A percentile compares a stretch with the other conserved stretches of the same genome.
Conservation (phyloP, 23 tunicate genomes). For the Trididemnum miniatum region DNA sequence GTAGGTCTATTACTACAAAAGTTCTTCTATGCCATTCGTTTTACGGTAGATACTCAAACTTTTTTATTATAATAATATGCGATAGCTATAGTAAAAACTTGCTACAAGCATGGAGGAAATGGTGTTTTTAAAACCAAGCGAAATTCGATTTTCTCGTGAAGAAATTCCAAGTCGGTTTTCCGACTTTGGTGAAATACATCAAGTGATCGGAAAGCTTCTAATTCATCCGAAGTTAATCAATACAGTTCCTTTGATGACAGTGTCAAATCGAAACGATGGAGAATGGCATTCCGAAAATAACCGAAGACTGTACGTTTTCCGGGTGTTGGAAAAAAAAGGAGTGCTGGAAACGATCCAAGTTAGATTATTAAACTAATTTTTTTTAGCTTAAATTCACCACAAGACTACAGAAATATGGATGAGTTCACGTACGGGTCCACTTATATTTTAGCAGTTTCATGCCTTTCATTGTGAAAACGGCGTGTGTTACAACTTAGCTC, state of each 20-base stretch:
- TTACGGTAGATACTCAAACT: no score
- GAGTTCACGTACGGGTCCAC: background rate
- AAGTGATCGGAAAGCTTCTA: constrained; percentile 15
- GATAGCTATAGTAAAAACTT: no score
- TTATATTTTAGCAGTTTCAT: background rate
- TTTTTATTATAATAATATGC: no score
- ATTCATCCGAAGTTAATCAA: constrained; percentile 44
- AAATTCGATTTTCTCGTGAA: constrained; percentile 43
- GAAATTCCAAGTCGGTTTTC: constrained; percentile 42
- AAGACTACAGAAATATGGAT: background rate
- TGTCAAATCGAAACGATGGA: constrained; percentile 52
- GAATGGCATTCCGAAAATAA: constrained; percentile 71
- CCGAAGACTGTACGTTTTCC: constrained; percentile 50
- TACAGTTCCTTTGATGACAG: constrained; percentile 43
- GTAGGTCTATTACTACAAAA: no score
- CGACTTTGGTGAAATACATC: constrained; percentile 37
- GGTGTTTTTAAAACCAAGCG: constrained; percentile 47
- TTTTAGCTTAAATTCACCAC: no score
- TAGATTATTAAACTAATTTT: no score
- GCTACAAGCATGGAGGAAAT: constrained; percentile 19
- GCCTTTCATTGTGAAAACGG: background rate
- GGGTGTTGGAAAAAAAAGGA: constrained; percentile 48
- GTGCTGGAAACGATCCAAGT: constrained; percentile 52
- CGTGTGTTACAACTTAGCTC: no score
- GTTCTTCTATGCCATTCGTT: no score